Evolutionary conservation across 2,797 vertebrate genomes (phyloP).

Genomic region (Lepus townsendii): DNA sequence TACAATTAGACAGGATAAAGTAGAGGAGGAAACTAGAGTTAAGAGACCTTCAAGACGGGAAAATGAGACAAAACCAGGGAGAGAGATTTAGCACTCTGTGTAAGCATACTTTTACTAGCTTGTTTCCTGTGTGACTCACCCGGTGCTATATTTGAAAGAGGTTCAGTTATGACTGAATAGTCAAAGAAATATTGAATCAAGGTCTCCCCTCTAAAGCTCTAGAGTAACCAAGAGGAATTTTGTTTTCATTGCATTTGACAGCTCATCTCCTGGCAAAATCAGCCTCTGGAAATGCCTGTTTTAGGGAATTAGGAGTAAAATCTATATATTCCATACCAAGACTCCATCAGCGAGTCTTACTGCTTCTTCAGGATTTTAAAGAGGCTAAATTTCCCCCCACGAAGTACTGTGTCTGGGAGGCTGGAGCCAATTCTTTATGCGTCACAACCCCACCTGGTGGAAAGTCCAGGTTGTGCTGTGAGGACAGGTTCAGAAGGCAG

Average conservation of each 20-base stretch:
- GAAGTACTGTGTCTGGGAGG: not conserved
- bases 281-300: not conserved
- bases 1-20: not conserved
- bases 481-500: conserved; percentile 63
- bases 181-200: conserved; percentile 15
- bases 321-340: not conserved
- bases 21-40: not conserved
- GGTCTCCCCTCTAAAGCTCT: conserved; percentile 3
- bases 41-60: not conserved
- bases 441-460: conserved; percentile 76
- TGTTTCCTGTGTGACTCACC: conserved; percentile 39
- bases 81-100: not conserved
- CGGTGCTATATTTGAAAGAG: not conserved
- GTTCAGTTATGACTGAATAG: not conserved
- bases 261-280: not conserved
- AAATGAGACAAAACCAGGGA: conserved; percentile 7
- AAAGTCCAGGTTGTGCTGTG: conserved; percentile 18
- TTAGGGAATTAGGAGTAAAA: conserved; percentile 40
- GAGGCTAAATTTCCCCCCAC: not conserved
- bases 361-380: not conserved
- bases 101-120: not conserved
- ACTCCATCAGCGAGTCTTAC: not conserved
- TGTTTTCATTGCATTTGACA: conserved; percentile 28
- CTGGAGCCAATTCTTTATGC: not conserved
- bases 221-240: not conserved